phyloP scores from a whole-genome alignment of 1,140 invertebrate genomes.

The Agrilus planipennis region DNA sequence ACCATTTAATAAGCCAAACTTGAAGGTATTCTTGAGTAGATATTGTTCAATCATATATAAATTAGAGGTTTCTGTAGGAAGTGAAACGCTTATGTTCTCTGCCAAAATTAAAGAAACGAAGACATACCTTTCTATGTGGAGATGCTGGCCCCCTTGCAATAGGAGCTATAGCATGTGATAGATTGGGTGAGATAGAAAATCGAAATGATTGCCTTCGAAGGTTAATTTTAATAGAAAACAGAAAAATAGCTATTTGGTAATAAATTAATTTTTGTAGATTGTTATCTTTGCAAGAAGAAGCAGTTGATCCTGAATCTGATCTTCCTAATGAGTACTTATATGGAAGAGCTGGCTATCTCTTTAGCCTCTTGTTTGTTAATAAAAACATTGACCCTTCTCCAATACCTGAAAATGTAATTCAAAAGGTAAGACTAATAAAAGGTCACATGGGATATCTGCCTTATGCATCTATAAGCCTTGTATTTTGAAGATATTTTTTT shows the following conservation, averaged over 20 bases:
- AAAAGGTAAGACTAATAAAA: conserved; percentile 32
- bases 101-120: conserved; percentile 34
- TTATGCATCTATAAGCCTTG: too few species aligned
- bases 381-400: conserved; percentile 39
- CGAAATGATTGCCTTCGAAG: conserved; percentile 38
- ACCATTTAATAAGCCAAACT: conserved; percentile 17
- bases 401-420: conserved; percentile 37
- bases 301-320: conserved; percentile 36
- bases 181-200: conserved; percentile 35
- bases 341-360: conserved; percentile 77
- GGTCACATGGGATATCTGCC: neutral
- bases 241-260: conserved; percentile 8
- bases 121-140: conserved; percentile 64
- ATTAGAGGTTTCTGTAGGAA: conserved; percentile 26
- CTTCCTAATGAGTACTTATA: conserved; percentile 75
- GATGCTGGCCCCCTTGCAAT: conserved; percentile 63
- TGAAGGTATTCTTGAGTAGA: conserved; percentile 16
- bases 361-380: conserved; percentile 58
- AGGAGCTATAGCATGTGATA: conserved; percentile 50
- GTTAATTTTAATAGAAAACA: too few species aligned
- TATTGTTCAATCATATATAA: conserved; percentile 3
- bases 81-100: conserved; percentile 38
- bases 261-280: conserved; percentile 39
- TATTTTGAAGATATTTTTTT: too few species aligned
- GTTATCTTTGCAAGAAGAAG: conserved; percentile 37